Evolutionary conservation across 2,797 vertebrate genomes (phyloP).

Genomic region (Esox masquinongy): DNA sequence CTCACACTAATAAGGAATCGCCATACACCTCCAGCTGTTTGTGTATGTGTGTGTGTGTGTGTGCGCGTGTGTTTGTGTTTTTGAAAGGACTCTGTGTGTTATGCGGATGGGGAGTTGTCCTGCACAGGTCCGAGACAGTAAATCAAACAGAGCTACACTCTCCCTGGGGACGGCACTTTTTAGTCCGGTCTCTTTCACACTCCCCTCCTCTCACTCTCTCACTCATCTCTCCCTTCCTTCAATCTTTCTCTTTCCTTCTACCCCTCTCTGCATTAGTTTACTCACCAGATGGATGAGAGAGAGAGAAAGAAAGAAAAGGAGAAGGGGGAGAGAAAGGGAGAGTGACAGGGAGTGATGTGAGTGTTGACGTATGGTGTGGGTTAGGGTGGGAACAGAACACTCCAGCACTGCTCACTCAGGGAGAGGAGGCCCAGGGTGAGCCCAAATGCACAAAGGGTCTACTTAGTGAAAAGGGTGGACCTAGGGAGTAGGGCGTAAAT

Average conservation of each 20-base stretch:
- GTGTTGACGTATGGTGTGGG: no score
- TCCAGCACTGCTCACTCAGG: no score
- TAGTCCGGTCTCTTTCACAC: background rate
- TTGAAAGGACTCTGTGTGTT: slow-evolving; percentile 5
- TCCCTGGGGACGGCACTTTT: slow-evolving; percentile 56
- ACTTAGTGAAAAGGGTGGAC: no score
- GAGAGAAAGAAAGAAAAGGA: no score
- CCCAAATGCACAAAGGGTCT: no score
- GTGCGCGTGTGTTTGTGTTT: background rate
- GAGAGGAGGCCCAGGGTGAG: no score
- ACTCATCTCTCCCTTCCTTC: slow-evolving; percentile 20
- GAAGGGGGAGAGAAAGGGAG: no score
- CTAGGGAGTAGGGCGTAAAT: no score
- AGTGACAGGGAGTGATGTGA: no score
- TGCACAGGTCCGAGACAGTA: slow-evolving; percentile 67
- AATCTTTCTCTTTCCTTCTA: slow-evolving; percentile 27
- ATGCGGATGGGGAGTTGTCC: slow-evolving; percentile 57
- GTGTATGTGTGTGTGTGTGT: slow-evolving; percentile 10
- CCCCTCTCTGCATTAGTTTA: slow-evolving; percentile 32
- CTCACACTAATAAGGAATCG: slow-evolving; percentile 76
- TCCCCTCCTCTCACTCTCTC: background rate
- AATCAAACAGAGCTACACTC: slow-evolving; percentile 59
- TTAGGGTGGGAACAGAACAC: no score
- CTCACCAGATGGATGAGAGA: slow-evolving; percentile 42
- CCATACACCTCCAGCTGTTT: slow-evolving; percentile 64